phyloP scores from a whole-genome alignment of 2,888 invertebrate species.

The Zootermopsis nevadensis region DNA sequence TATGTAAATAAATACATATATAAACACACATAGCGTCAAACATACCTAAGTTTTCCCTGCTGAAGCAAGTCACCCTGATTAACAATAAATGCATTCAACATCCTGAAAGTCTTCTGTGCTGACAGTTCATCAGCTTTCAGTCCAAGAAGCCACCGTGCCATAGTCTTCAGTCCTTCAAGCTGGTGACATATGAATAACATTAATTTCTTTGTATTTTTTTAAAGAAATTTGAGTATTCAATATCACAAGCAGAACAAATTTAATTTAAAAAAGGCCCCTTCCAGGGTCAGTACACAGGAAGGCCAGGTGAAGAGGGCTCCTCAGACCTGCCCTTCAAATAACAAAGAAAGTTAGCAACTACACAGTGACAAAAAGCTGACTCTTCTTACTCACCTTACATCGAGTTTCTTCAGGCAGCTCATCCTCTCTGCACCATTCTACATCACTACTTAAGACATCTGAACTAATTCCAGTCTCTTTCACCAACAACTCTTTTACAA shows the following conservation, averaged over 20 bases:
- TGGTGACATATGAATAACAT: slow-evolving; percentile 55
- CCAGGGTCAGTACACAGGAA: too few relatives aligned
- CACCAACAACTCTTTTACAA: slow-evolving; percentile 94
- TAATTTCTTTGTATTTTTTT: too few relatives aligned
- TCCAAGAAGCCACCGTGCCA: slow-evolving; percentile 96
- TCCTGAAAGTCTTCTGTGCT: slow-evolving; percentile 93
- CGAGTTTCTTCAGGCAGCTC: slow-evolving; percentile 90
- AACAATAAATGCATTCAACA: slow-evolving; percentile 92
- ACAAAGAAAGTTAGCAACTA: too few relatives aligned
- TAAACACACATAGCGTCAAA: neutral
- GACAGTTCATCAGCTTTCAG: slow-evolving; percentile 88
- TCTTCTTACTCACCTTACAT: slow-evolving; percentile 75
- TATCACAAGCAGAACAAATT: too few relatives aligned
- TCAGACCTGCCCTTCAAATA: too few relatives aligned
- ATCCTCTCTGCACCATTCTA: slow-evolving; percentile 87
- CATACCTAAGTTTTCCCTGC: slow-evolving; percentile 59
- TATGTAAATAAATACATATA: too few relatives aligned
- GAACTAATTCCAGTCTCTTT: slow-evolving; percentile 75
- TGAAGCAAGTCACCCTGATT: slow-evolving; percentile 88
- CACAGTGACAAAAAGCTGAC: too few relatives aligned
- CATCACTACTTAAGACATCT: slow-evolving; percentile 63
- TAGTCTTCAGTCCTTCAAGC: slow-evolving; percentile 91
- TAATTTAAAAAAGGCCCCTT: too few relatives aligned
- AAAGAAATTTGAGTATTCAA: too few relatives aligned
- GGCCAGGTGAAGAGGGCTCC: too few relatives aligned